These are phyloP conservation scores for Aromia moschata DNA, from an alignment of 2,888 invertebrate genomes.

Conservation along the genomic window DNA sequence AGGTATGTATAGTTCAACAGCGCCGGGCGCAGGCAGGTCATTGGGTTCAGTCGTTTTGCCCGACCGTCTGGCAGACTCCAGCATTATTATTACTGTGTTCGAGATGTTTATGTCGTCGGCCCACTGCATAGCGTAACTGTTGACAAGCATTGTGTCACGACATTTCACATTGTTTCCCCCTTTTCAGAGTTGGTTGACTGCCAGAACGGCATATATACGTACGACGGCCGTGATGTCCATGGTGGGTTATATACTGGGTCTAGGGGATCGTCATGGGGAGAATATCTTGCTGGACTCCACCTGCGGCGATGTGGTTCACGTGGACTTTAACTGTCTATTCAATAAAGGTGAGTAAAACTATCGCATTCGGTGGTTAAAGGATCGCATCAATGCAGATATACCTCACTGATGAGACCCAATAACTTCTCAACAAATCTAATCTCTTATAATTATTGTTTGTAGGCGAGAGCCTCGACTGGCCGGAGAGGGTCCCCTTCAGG, in stretches of 20 bases:
- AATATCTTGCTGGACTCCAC: constrained; percentile 93
- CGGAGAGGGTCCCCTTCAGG: constrained; percentile 91
- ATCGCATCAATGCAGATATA: background rate
- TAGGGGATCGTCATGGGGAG: constrained; percentile 97
- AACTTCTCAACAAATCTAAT: background rate
- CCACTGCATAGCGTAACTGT: no score
- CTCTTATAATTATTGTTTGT: constrained; percentile 52
- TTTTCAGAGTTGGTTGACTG: constrained; percentile 79
- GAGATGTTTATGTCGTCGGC: no score
- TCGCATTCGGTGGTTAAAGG: background rate
- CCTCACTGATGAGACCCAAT: no score
- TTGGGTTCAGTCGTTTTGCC: no score
- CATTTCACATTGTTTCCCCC: constrained; percentile 13
- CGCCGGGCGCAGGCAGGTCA: no score
- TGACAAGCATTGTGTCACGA: no score
- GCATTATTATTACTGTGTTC: no score
- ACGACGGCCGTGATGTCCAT: constrained; percentile 98
- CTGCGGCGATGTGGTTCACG: constrained; percentile 94
- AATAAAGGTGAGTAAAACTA: constrained; percentile 74
- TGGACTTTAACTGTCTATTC: constrained; percentile 98
- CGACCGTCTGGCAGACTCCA: no score
- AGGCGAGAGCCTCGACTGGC: constrained; percentile 87
- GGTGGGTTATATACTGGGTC: constrained; percentile 87
- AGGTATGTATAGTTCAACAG: constrained; percentile 54
- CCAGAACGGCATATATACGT: constrained; percentile 87